A percentile compares a stretch with the other conserved stretches of the same genome.
phyloP scores from a whole-genome alignment of 1,140 invertebrate genomes.

The Drosophila mojavensis region DNA sequence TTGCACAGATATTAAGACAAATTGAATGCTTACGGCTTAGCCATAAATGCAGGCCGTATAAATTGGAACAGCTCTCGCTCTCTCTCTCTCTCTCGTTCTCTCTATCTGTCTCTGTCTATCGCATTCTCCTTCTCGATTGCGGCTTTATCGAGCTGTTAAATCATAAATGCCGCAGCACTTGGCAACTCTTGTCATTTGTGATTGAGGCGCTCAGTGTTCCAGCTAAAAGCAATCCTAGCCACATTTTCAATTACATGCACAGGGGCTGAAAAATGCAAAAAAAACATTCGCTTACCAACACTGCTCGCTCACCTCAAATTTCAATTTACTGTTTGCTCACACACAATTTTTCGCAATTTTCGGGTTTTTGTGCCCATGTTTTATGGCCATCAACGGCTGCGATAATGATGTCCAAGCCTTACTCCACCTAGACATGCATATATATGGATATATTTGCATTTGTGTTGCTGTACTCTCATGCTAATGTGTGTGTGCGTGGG shows the following conservation, averaged over 20 bases:
- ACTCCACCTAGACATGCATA: background rate
- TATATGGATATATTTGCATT: background rate
- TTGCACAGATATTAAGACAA: constrained; percentile 58
- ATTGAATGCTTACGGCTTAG: constrained; percentile 51
- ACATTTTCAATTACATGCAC: constrained; percentile 44
- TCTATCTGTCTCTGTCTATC: background rate
- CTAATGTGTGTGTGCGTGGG: background rate
- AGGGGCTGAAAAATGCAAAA: constrained; percentile 14
- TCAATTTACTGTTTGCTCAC: constrained; percentile 46
- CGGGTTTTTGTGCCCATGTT: constrained; percentile 28
- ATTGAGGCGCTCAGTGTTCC: background rate
- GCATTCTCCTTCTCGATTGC: no score
- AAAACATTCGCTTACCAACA: background rate
- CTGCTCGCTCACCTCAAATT: constrained; percentile 47
- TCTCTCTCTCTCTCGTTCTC: no score
- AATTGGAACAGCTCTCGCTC: background rate
- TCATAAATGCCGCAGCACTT: background rate
- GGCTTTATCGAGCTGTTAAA: background rate
- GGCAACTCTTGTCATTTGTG: background rate
- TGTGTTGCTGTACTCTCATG: no score
- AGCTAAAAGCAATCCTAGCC: background rate
- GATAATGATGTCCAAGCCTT: constrained; percentile 10
- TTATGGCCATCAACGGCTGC: constrained; percentile 35
- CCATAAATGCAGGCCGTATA: constrained; percentile 29
- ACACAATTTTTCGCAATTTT: constrained; percentile 46